A percentile compares a stretch with the other conserved stretches of the same genome.
phyloP scores from a whole-genome alignment of 2,113 vertebrate species.

The Pithys albifrons region DNA sequence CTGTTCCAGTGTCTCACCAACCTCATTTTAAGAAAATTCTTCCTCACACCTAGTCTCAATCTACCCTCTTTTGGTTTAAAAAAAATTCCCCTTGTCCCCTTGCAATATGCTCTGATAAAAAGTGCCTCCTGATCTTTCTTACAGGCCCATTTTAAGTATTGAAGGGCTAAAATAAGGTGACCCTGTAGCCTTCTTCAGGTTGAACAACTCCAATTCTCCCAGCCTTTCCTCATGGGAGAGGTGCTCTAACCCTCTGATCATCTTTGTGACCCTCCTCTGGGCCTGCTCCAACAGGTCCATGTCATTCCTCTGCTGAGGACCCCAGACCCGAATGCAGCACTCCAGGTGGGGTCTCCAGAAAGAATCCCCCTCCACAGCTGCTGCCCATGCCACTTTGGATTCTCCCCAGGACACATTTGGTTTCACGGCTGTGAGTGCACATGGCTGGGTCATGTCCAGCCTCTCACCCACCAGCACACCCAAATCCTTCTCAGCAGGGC shows the following conservation, averaged over 20 bases:
- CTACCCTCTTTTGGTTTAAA: neutral
- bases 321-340: neutral
- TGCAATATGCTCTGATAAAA: neutral
- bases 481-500: neutral
- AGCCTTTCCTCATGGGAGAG: neutral
- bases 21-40: neutral
- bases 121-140: neutral
- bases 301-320: neutral
- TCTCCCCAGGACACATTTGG: neutral
- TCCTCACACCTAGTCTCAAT: neutral
- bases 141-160: neutral
- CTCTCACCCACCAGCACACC: neutral
- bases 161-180: neutral
- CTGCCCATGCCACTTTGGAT: neutral
- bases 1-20: neutral
- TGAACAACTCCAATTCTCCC: neutral
- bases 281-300: rapidly evolving
- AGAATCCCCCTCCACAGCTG: neutral
- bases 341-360: neutral
- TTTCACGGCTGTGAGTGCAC: neutral
- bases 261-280: neutral
- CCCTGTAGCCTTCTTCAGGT: no score
- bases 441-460: no score
- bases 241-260: neutral
- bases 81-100: neutral